These are phyloP conservation scores for Toxotes jaculatrix DNA, from an alignment of 2,113 vertebrate genomes.

Conservation along the genomic window DNA sequence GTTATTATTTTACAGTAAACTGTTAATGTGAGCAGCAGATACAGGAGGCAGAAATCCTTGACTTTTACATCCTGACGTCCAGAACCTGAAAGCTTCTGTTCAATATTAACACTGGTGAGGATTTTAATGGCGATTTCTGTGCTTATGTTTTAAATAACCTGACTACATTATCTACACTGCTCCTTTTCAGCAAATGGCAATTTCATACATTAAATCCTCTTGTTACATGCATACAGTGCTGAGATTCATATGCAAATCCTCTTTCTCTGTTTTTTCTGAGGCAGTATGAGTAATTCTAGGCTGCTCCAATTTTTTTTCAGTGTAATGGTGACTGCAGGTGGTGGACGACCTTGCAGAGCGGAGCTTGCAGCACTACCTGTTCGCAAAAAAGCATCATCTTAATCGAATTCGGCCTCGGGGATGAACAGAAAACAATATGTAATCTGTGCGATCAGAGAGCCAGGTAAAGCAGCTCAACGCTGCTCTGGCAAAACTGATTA, in stretches of 20 bases:
- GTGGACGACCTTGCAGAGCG: not conserved
- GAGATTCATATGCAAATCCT: slow-evolving; percentile 30
- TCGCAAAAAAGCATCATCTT: slow-evolving; percentile 3
- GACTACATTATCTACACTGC: not conserved
- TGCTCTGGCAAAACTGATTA: not conserved
- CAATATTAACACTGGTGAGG: not conserved
- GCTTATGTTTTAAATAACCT: not conserved
- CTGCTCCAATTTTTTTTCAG: not conserved
- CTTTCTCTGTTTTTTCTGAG: not conserved
- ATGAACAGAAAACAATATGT: slow-evolving; percentile 32
- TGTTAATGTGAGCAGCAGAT: too few relatives aligned
- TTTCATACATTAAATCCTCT: slow-evolving; percentile 12
- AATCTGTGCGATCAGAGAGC: slow-evolving; percentile 18
- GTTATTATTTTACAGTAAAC: too few relatives aligned
- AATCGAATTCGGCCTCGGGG: slow-evolving; percentile 36
- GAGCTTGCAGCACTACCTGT: slow-evolving; percentile 7
- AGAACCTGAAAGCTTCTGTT: not conserved
- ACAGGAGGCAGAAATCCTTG: too few relatives aligned
- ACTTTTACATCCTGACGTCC: too few relatives aligned
- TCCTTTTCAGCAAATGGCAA: not conserved
- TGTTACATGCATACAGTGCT: not conserved
- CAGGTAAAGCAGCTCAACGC: slow-evolving; percentile 2
- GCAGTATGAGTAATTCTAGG: not conserved
- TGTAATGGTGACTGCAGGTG: slow-evolving; percentile 1
- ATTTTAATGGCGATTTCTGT: not conserved